A percentile compares a stretch with the other conserved stretches of the same genome.
Evolutionary conservation across 2,888 invertebrate species (phyloP).

Genomic region (Dasypogon diadema): DNA sequence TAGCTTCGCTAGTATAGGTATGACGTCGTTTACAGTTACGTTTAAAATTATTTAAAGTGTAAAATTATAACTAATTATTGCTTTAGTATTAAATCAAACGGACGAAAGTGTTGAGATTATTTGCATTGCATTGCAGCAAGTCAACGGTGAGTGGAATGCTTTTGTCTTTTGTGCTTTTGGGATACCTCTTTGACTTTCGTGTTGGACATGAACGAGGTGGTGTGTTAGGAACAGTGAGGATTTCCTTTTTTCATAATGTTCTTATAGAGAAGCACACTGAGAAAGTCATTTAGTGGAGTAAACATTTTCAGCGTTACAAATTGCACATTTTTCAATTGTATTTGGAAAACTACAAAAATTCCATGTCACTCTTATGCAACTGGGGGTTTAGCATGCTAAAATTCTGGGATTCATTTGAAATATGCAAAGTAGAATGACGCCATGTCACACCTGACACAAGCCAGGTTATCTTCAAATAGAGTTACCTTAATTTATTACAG

Average conservation of each 20-base stretch:
- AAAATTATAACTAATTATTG: constrained; percentile 47
- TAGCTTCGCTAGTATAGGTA: constrained; percentile 17
- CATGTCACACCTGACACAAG: constrained; percentile 35
- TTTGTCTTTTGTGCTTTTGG: background rate
- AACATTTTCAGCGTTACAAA: too few relatives aligned
- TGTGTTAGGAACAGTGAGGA: too few relatives aligned
- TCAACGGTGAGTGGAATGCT: constrained; percentile 9
- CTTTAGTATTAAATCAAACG: constrained; percentile 40
- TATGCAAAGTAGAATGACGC: too few relatives aligned
- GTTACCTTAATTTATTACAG: constrained; percentile 27
- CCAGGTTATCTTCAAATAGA: background rate
- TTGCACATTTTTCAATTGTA: too few relatives aligned
- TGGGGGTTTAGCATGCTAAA: too few relatives aligned
- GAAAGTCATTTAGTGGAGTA: background rate
- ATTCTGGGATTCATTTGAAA: too few relatives aligned
- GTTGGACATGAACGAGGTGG: too few relatives aligned
- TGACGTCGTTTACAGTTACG: constrained; percentile 1
- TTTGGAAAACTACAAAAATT: too few relatives aligned
- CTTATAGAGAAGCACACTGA: background rate
- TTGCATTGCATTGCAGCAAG: constrained; percentile 16
- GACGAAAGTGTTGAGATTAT: constrained; percentile 37
- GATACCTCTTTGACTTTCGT: too few relatives aligned
- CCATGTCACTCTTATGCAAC: too few relatives aligned
- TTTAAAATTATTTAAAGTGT: constrained; percentile 26
- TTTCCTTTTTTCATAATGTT: too few relatives aligned